A percentile compares a stretch with the other conserved stretches of the same genome.
phyloP scores from a whole-genome alignment of 53 echinoderm and acorn worm genomes.

The Echinarachnius parma region DNA sequence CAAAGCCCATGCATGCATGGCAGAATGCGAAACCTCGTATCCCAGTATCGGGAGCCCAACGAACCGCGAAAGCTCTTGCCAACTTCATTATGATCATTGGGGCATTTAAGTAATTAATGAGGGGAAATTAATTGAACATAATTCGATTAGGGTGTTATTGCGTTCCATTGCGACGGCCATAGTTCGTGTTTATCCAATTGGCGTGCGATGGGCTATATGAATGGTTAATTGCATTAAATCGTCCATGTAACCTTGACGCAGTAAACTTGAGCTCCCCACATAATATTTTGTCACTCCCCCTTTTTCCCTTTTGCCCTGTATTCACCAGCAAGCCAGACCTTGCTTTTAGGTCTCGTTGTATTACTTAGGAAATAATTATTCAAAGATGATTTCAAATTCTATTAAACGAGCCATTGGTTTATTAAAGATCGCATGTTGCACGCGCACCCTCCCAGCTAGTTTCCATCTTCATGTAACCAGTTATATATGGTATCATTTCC shows the following conservation, averaged over 20 bases:
- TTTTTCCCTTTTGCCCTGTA: neutral
- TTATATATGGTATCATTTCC: too few species aligned
- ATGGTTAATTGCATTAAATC: constrained; percentile 47
- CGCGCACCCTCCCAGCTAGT: too few species aligned
- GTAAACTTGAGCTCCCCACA: neutral
- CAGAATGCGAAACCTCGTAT: too few species aligned
- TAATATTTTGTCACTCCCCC: too few species aligned
- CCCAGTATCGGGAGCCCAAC: too few species aligned
- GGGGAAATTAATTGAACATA: constrained; percentile 45
- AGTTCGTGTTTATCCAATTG: constrained; percentile 35
- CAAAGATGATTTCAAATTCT: constrained; percentile 34
- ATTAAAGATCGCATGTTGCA: neutral
- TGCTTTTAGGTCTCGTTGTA: too few species aligned
- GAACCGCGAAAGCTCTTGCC: too few species aligned
- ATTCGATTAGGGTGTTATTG: constrained; percentile 36
- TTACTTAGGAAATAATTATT: constrained; percentile 49
- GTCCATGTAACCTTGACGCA: constrained; percentile 25
- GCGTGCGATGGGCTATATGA: constrained; percentile 22
- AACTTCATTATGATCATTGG: too few species aligned
- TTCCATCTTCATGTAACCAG: too few species aligned
- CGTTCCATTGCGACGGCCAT: constrained; percentile 1
- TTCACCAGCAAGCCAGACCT: neutral
- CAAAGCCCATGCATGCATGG: too few species aligned
- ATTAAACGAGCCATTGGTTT: neutral
- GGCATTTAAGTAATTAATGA: constrained; percentile 47